phyloP scores from a whole-genome alignment of 1,140 invertebrate species.

The Asobara japonica region DNA sequence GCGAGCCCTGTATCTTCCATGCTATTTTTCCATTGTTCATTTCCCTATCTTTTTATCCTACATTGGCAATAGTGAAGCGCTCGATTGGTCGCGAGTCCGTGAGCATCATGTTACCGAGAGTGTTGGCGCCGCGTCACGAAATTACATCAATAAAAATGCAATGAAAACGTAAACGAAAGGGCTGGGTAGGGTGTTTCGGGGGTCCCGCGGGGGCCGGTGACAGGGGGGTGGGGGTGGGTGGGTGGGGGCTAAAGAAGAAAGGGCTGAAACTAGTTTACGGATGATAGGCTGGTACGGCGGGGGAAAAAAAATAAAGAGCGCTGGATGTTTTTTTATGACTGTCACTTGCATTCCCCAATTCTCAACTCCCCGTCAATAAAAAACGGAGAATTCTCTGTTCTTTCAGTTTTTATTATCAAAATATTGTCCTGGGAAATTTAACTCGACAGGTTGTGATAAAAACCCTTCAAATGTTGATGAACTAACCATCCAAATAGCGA shows the following conservation, averaged over 20 bases:
- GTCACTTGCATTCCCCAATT: slow-evolving; percentile 17
- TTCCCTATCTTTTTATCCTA: slow-evolving; percentile 26
- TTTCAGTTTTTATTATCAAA: slow-evolving; percentile 7
- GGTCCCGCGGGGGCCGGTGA: no score
- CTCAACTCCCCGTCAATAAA: not conserved
- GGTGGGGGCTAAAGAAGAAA: not conserved
- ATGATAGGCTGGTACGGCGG: slow-evolving; percentile 17
- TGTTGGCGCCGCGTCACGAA: slow-evolving; percentile 36
- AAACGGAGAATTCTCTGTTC: not conserved
- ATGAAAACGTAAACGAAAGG: slow-evolving; percentile 32
- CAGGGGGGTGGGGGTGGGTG: no score
- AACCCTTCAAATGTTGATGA: slow-evolving; percentile 17
- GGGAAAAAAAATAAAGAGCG: slow-evolving; percentile 23
- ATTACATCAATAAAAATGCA: slow-evolving; percentile 44
- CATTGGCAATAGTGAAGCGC: slow-evolving; percentile 34
- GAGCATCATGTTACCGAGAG: slow-evolving; percentile 26
- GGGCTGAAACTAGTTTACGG: slow-evolving; percentile 17
- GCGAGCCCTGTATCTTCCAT: not conserved
- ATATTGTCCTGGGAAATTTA: slow-evolving; percentile 1
- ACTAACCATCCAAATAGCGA: not conserved
- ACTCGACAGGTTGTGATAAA: slow-evolving; percentile 11
- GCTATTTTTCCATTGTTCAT: not conserved
- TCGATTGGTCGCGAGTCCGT: slow-evolving; percentile 43
- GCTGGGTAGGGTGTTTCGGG: not conserved
- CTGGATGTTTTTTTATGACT: slow-evolving; percentile 29